Conservation (phyloP, 2,797 vertebrate genomes). For the Acropternis orthonyx region DNA sequence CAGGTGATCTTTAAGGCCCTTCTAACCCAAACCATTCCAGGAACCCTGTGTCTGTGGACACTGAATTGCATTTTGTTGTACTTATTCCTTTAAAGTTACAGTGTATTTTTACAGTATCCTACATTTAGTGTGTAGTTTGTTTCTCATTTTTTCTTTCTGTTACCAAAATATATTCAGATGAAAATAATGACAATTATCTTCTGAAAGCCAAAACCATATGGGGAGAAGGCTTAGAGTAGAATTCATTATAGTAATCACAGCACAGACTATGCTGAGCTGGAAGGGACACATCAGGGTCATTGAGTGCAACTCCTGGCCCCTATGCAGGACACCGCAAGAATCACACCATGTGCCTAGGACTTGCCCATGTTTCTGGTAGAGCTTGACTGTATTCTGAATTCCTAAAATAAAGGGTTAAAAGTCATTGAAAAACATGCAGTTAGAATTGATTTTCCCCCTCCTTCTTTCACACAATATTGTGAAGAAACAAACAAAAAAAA, state of each 20-base stretch:
- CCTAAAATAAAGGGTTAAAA: constrained; percentile 22
- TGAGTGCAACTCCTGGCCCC: not conserved
- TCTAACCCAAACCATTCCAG: not conserved
- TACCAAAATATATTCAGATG: not conserved
- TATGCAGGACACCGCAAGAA: not conserved
- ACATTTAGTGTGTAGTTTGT: not conserved
- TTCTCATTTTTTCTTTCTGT: not conserved
- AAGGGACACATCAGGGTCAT: not conserved
- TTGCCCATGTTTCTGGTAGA: not conserved
- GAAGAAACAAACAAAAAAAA: constrained; percentile 21
- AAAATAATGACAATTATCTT: not conserved
- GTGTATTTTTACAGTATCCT: not conserved
- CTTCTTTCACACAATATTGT: not conserved
- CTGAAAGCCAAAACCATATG: not conserved
- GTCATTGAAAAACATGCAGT: not conserved
- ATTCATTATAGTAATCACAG: not conserved
- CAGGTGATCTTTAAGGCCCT: not conserved
- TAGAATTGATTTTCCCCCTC: not conserved
- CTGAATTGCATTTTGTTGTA: not conserved
- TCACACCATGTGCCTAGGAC: not conserved
- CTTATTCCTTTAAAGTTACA: not conserved
- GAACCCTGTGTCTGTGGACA: not conserved
- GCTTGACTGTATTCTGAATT: not conserved
- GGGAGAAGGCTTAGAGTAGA: not conserved
- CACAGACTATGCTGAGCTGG: not conserved